A percentile compares a stretch with the other conserved stretches of the same genome.
Conservation (phyloP, 1,140 invertebrate genomes). For the Apis cerana region DNA sequence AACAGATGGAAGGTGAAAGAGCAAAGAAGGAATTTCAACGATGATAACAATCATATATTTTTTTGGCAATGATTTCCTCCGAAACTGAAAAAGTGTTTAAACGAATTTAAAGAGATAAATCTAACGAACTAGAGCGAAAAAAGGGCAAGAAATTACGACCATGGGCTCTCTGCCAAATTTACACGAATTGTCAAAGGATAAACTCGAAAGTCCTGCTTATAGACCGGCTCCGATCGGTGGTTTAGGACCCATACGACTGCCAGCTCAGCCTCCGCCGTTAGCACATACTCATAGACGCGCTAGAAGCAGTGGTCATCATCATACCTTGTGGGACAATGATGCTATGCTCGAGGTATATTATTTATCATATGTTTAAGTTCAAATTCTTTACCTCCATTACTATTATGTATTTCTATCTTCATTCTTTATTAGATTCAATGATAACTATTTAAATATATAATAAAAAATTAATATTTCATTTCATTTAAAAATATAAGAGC, state of each 20-base stretch:
- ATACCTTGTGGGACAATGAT: slow-evolving; percentile 72
- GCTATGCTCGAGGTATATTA: slow-evolving; percentile 75
- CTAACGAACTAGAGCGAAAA: background rate
- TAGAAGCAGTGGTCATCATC: slow-evolving; percentile 74
- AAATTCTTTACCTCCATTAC: too few species aligned
- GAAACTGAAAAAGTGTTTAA: background rate
- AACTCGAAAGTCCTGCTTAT: slow-evolving; percentile 72
- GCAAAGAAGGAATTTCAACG: background rate
- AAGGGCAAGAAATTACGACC: slow-evolving; percentile 34
- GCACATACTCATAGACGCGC: slow-evolving; percentile 71
- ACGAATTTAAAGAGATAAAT: slow-evolving; percentile 12
- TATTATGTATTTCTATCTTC: too few species aligned
- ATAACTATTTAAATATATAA: too few species aligned
- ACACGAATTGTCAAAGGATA: slow-evolving; percentile 82
- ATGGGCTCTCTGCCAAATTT: slow-evolving; percentile 86
- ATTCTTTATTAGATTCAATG: too few species aligned
- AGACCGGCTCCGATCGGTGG: slow-evolving; percentile 69
- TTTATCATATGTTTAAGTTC: too few species aligned
- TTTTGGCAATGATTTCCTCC: slow-evolving; percentile 24
- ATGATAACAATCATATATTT: slow-evolving; percentile 15
- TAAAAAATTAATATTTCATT: too few species aligned
- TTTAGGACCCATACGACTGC: slow-evolving; percentile 67
- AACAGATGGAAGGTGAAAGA: background rate
- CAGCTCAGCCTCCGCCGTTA: slow-evolving; percentile 67
- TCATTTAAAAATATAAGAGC: too few species aligned